Conservation (phyloP, 2,113 vertebrate species). For the Synodontis membranacea region DNA sequence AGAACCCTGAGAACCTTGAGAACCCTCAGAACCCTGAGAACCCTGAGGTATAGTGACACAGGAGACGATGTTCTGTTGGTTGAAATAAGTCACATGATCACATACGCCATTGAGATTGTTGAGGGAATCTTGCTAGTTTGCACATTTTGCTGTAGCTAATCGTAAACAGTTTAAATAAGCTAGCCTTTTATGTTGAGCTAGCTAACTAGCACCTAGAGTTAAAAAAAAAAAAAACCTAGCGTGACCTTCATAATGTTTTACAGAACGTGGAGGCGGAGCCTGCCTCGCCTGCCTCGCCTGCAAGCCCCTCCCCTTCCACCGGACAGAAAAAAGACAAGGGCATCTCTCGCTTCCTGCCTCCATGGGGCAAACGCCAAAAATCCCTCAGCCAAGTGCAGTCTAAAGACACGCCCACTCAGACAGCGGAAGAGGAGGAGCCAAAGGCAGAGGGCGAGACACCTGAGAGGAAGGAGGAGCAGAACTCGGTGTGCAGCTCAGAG, state of each 20-base stretch:
- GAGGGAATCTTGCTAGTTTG: neutral
- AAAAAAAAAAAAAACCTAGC: neutral
- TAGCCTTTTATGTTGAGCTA: neutral
- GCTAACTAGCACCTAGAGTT: neutral
- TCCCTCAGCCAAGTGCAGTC: constrained; percentile 79
- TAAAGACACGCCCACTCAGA: constrained; percentile 62
- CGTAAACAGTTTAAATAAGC: neutral
- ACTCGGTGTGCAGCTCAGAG: constrained; percentile 72
- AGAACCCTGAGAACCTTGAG: constrained; percentile 23
- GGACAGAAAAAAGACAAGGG: constrained; percentile 82
- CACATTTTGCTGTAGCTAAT: neutral
- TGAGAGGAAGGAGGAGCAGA: constrained; percentile 67
- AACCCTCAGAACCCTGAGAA: neutral
- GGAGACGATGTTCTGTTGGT: neutral
- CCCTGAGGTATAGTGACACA: neutral
- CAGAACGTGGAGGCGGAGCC: constrained; percentile 42
- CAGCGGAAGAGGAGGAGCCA: constrained; percentile 56
- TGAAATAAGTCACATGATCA: neutral
- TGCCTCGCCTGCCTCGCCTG: constrained; percentile 39
- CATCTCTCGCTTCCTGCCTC: constrained; percentile 90
- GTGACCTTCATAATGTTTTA: neutral
- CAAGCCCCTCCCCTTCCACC: constrained; percentile 36
- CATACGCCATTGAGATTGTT: too few relatives aligned
- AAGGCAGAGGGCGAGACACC: constrained; percentile 40
- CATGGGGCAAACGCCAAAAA: constrained; percentile 96